Conservation (phyloP, 2,888 invertebrate genomes). For the Cryptophagus acutangulus region DNA sequence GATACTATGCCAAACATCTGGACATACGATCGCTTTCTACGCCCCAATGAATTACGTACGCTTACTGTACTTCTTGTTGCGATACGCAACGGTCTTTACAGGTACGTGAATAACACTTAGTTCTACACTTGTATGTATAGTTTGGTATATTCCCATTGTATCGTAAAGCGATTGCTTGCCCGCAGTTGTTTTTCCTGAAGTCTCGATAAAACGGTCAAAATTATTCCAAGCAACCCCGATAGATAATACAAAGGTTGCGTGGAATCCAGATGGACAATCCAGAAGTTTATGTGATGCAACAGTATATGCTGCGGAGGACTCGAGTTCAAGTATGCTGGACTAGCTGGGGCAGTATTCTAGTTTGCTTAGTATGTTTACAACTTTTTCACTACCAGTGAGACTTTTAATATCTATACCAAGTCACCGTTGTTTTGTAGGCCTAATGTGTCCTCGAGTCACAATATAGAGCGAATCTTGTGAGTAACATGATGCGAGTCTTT, state of each 20-base stretch:
- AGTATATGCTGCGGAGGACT: slow-evolving; percentile 26
- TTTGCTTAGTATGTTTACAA: slow-evolving; percentile 23
- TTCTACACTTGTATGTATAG: slow-evolving; percentile 24
- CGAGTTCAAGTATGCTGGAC: slow-evolving; percentile 20
- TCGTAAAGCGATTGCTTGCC: slow-evolving; percentile 35
- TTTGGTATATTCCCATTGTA: slow-evolving; percentile 36
- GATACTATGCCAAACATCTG: slow-evolving; percentile 17
- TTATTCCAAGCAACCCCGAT: slow-evolving; percentile 30
- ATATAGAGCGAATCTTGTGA: slow-evolving; percentile 23
- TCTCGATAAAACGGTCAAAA: slow-evolving; percentile 29
- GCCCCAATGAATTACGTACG: slow-evolving; percentile 20
- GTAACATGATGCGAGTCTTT: slow-evolving; percentile 21
- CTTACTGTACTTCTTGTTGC: too few relatives aligned
- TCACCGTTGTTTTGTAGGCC: slow-evolving; percentile 23
- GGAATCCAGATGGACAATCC: slow-evolving; percentile 27
- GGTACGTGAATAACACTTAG: slow-evolving; percentile 17
- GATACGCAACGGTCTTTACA: too few relatives aligned
- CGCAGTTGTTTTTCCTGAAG: slow-evolving; percentile 10
- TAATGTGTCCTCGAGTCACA: slow-evolving; percentile 22
- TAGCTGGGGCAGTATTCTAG: slow-evolving; percentile 22
- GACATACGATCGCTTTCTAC: slow-evolving; percentile 24
- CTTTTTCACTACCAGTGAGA: slow-evolving; percentile 26
- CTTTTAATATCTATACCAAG: slow-evolving; percentile 26
- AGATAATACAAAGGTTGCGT: slow-evolving; percentile 21
- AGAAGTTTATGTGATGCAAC: slow-evolving; percentile 16